A percentile compares a stretch with the other conserved stretches of the same genome.
These are phyloP conservation scores for Drosophila pullipes DNA, from an alignment of 2,888 invertebrate species.

Conservation along the genomic window DNA sequence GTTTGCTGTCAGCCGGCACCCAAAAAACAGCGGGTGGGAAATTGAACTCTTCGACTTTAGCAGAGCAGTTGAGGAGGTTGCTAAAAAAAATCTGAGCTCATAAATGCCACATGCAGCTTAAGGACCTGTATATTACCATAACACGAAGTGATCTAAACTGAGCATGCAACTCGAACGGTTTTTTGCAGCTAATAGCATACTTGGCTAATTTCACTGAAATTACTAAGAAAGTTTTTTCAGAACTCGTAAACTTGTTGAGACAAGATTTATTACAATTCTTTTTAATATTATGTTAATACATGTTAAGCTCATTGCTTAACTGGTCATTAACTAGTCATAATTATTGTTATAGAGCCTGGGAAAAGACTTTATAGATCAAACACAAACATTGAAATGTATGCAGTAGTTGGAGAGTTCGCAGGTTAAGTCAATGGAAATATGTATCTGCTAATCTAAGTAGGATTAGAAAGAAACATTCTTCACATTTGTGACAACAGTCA, in stretches of 20 bases:
- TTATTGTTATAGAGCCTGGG: neutral
- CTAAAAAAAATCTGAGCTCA: neutral
- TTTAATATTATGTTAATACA: neutral
- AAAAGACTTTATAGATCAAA: neutral
- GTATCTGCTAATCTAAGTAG: neutral
- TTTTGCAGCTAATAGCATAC: neutral
- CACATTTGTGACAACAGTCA: neutral
- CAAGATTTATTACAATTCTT: neutral
- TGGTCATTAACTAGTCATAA: neutral
- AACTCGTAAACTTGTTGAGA: neutral
- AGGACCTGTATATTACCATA: conserved; percentile 1
- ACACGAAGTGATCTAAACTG: neutral
- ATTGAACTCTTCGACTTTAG: conserved; percentile 22
- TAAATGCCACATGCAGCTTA: conserved; percentile 1
- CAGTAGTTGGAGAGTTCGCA: neutral
- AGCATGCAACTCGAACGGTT: neutral
- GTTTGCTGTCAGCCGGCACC: conserved; percentile 15
- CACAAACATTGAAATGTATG: neutral
- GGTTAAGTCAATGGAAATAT: neutral
- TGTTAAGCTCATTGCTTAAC: neutral
- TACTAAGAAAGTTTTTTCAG: neutral
- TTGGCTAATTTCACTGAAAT: neutral
- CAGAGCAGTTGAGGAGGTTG: conserved; percentile 10
- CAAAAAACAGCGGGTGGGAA: conserved; percentile 55
- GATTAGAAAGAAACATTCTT: neutral